These are phyloP conservation scores for Sturmia bella DNA, from an alignment of 2,888 invertebrate species.

Conservation along the genomic window DNA sequence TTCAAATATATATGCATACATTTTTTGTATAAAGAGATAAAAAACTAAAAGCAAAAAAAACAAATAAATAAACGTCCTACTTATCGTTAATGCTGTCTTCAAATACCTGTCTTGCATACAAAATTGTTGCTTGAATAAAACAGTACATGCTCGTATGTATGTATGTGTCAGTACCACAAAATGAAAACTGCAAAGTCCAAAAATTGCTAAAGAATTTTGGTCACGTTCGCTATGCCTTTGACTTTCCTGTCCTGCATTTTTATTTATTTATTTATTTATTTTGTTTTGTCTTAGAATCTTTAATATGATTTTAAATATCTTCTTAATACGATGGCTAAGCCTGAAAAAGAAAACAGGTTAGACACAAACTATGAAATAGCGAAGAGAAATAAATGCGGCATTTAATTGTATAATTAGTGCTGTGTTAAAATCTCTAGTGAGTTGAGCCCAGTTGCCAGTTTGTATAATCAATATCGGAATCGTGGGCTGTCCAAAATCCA, in stretches of 20 bases:
- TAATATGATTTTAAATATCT: conserved; percentile 66
- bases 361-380: not conserved
- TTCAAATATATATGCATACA: not conserved
- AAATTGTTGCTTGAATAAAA: conserved; percentile 17
- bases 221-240: conserved; percentile 55
- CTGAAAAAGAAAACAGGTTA: conserved; percentile 2
- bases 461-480: too few relatives aligned
- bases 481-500: too few relatives aligned
- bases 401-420: too few relatives aligned
- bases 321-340: conserved; percentile 1
- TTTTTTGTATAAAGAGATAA: not conserved
- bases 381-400: too few relatives aligned
- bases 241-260: conserved; percentile 31
- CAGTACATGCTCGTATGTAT: not conserved
- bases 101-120: conserved; percentile 58
- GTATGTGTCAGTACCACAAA: not conserved
- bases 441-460: too few relatives aligned
- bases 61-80: conserved; percentile 61
- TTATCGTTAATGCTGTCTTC: conserved; percentile 56
- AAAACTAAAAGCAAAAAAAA: conserved; percentile 27
- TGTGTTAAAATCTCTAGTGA: too few relatives aligned
- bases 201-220: conserved; percentile 38
- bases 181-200: not conserved
- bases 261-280: not conserved
- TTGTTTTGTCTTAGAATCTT: conserved; percentile 22